Evolutionary conservation across 1,140 invertebrate species (phyloP).

Genomic region (Pseudomyrmex cubaensis): DNA sequence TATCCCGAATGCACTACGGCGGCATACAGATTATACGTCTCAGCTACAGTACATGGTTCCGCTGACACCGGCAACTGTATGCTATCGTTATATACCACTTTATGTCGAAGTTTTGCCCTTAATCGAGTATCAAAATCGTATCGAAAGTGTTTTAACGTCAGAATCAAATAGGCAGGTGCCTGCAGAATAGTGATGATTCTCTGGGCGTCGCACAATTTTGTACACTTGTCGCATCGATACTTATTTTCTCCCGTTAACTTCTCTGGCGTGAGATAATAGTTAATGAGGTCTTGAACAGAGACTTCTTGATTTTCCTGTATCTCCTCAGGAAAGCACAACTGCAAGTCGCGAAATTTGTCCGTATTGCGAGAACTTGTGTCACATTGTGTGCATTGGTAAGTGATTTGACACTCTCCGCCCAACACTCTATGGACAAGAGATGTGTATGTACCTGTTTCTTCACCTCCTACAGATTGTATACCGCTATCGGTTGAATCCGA

Average conservation of each 20-base stretch:
- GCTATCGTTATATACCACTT: slow-evolving; percentile 88
- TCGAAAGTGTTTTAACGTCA: slow-evolving; percentile 93
- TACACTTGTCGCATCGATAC: slow-evolving; percentile 92
- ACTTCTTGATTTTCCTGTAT: slow-evolving; percentile 84
- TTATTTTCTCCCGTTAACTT: slow-evolving; percentile 92
- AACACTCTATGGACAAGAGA: slow-evolving; percentile 89
- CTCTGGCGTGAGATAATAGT: slow-evolving; percentile 91
- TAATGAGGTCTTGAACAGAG: slow-evolving; percentile 89
- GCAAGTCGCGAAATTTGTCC: slow-evolving; percentile 92
- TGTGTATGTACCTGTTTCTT: slow-evolving; percentile 76
- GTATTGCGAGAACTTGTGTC: slow-evolving; percentile 89
- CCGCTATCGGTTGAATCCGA: slow-evolving; percentile 85
- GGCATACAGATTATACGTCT: slow-evolving; percentile 90
- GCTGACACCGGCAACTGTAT: slow-evolving; percentile 85
- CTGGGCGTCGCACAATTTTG: slow-evolving; percentile 90
- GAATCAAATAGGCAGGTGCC: slow-evolving; percentile 90
- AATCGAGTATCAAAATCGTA: slow-evolving; percentile 90
- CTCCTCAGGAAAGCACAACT: slow-evolving; percentile 92
- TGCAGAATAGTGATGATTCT: slow-evolving; percentile 90
- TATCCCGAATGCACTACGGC: slow-evolving; percentile 94
- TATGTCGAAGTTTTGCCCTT: slow-evolving; percentile 90
- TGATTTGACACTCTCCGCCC: slow-evolving; percentile 90
- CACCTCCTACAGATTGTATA: slow-evolving; percentile 84
- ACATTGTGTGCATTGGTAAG: slow-evolving; percentile 90
- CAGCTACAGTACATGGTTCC: slow-evolving; percentile 76